Base-by-base conservation (phyloP, 1,140 invertebrate species). In the Drosophila ananassae region DNA sequence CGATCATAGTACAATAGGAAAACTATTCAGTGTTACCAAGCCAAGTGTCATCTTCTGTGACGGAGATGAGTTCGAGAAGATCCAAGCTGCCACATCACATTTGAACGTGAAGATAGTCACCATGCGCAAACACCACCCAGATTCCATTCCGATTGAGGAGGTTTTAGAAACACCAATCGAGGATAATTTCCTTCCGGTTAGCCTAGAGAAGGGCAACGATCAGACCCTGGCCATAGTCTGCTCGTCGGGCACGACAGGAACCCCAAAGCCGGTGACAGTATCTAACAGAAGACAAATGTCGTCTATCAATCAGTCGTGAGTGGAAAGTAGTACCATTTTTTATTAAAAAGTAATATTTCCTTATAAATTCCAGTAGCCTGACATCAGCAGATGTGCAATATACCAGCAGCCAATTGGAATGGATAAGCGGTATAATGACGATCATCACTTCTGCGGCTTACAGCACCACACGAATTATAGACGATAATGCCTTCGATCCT, bases 201-300 rank as follows among this genome's bases (percentile, higher is more conserved):
- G 50, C 0, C 10, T 87, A 21, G 74, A 74, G 8, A 50, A 68
- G 5, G 84, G 81, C 1, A 73, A 44, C 8, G 72, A 89, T 12
- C 78, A 89, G 25, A 84, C 77, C 0, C 54, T 83, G 8, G 72
- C 85, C 2, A 91, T 94, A 52, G 72, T 93, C 0, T 93, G 83
- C 46, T 94, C 95, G 0, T 96, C 95, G 60, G 96, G 96, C 3
- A 96, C 96, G 2, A 97, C 96, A 30, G 96, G 96, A 37, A 91
- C 93, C 7, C 95, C 96, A 0, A 97, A 97, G 92, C 25, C 25
- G 25, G 25, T 28, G 25, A 93, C 95, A 79, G 90, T 96, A 1
- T 94, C 95, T 1, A 79, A 89, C n/a, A 83, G 76, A 34, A 57
- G 48, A 7, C 78, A 72, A 55, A 61, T 84, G 2, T 10, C 89